Evolutionary conservation across 2,797 vertebrate species (phyloP).

Genomic region (Acanthopagrus latus): DNA sequence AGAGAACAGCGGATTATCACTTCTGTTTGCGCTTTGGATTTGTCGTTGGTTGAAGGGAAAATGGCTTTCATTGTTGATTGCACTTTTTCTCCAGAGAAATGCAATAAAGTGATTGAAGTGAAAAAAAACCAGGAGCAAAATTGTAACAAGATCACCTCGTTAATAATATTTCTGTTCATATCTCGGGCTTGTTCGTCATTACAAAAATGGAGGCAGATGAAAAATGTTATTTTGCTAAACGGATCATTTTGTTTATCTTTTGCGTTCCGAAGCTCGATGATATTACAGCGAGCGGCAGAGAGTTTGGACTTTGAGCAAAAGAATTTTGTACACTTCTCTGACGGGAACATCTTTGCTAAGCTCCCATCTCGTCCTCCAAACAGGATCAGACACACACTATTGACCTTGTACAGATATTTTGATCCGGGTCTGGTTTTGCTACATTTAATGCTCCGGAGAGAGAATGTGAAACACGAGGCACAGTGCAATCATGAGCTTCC

Average conservation of each 20-base stretch:
- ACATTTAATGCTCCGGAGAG: constrained; percentile 62
- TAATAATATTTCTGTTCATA: constrained; percentile 47
- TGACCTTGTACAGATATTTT: constrained; percentile 46
- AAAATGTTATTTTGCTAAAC: constrained; percentile 54
- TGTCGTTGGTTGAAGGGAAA: constrained; percentile 86
- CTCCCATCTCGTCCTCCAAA: constrained; percentile 42
- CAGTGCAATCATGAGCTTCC: constrained; percentile 83
- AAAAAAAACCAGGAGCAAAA: constrained; percentile 55
- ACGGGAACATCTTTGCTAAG: constrained; percentile 48
- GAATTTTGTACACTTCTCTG: constrained; percentile 56
- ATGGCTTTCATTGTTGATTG: constrained; percentile 92
- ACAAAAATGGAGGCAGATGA: constrained; percentile 38
- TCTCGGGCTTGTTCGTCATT: constrained; percentile 51
- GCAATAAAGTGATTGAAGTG: constrained; percentile 88
- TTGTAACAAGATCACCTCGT: constrained; percentile 60
- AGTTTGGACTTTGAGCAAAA: constrained; percentile 53
- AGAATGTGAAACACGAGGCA: constrained; percentile 78
- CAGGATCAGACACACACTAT: constrained; percentile 44
- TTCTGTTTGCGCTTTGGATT: constrained; percentile 83
- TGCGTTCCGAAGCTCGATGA: constrained; percentile 49
- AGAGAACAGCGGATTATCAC: constrained; percentile 71
- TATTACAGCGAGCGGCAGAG: constrained; percentile 39
- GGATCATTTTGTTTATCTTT: constrained; percentile 45
- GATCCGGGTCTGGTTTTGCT: constrained; percentile 61
- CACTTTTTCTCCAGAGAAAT: constrained; percentile 91